A percentile compares a stretch with the other conserved stretches of the same genome.
Conservation (phyloP, 2,888 invertebrate species). For the Eupithecia abbreviata region DNA sequence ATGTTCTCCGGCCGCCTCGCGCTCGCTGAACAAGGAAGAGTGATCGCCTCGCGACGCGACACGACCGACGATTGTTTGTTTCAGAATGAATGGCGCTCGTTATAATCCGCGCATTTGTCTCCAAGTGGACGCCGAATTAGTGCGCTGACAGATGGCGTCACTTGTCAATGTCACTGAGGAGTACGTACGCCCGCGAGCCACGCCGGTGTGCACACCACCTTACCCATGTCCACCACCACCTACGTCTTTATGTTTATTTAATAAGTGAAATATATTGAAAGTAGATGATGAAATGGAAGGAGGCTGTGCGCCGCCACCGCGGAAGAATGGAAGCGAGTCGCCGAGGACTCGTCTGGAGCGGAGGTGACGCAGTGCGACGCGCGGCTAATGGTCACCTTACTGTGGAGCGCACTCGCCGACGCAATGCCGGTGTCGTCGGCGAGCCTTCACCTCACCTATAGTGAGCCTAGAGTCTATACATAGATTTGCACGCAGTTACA, state of each 20-base stretch:
- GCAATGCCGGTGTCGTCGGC: not conserved
- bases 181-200: constrained; percentile 15
- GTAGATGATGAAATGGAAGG: constrained; percentile 33
- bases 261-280: constrained; percentile 9
- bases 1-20: constrained; percentile 16
- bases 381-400: not conserved
- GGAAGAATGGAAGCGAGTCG: constrained; percentile 13
- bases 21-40: constrained; percentile 43
- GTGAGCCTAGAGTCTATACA: no score
- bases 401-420: not conserved
- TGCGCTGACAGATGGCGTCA: constrained; percentile 47
- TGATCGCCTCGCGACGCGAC: constrained; percentile 43
- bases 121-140: constrained; percentile 40
- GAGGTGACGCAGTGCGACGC: not conserved
- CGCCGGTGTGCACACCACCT: constrained; percentile 36
- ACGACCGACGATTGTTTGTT: constrained; percentile 43
- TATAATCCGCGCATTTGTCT: constrained; percentile 48
- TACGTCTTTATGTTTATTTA: constrained; percentile 29
- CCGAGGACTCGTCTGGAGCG: not conserved
- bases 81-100: constrained; percentile 42
- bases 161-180: constrained; percentile 46
- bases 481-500: no score
- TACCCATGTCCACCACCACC: not conserved
- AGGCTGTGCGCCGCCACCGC: constrained; percentile 22
- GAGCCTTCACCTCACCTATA: no score